Evolutionary conservation across 2,888 invertebrate species (phyloP).

Genomic region (Heteromyza rotundicornis): DNA sequence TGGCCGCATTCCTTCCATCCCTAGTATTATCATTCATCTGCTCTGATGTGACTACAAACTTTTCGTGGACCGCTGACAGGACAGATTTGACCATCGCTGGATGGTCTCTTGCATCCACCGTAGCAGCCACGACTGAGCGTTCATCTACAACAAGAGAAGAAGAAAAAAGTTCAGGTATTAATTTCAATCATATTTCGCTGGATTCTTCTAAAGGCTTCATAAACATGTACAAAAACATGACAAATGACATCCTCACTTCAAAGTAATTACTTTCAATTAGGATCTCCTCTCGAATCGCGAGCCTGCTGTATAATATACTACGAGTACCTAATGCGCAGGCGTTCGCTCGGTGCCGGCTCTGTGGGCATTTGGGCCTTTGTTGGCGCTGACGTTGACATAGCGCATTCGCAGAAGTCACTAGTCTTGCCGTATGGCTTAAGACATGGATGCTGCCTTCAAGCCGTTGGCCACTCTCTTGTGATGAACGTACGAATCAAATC

Average conservation of each 20-base stretch:
- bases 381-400: conserved; percentile 57
- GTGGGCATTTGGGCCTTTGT: conserved; percentile 46
- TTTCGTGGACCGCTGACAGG: not conserved
- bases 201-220: not conserved
- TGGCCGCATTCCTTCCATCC: too few relatives aligned
- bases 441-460: not conserved
- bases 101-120: not conserved
- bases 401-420: conserved; percentile 39
- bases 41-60: too few relatives aligned
- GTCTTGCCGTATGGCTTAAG: conserved; percentile 13
- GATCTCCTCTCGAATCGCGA: conserved; percentile 17
- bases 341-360: conserved; percentile 27
- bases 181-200: conserved; percentile 9
- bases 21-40: too few relatives aligned
- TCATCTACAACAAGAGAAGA: conserved; percentile 6
- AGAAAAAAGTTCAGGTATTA: not conserved
- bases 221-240: conserved; percentile 46
- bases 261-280: conserved; percentile 61
- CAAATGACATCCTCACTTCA: conserved; percentile 54
- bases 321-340: conserved; percentile 41
- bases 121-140: not conserved
- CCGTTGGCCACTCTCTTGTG: conserved; percentile 17
- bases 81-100: not conserved
- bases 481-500: conserved; percentile 58
- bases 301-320: not conserved